Percentiles rank a stretch among this genome's conserved stretches.
These are phyloP conservation scores for Willisornis vidua DNA, from an alignment of 2,113 vertebrate species.

Conservation along the genomic window DNA sequence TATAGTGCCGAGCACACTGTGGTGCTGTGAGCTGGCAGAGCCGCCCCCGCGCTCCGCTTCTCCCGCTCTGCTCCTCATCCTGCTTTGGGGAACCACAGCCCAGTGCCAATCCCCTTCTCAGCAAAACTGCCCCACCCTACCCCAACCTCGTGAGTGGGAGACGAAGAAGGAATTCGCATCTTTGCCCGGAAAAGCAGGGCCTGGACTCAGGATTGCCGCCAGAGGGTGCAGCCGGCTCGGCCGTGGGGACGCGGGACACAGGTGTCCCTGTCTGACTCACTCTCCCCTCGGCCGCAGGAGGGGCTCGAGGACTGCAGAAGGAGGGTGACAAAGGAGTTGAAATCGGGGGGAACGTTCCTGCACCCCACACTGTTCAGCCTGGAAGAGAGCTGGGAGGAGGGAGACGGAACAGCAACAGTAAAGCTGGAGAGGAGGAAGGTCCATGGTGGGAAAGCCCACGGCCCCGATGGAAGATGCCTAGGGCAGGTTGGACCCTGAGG, in stretches of 20 bases:
- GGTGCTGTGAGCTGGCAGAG: background rate
- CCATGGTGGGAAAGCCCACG: background rate
- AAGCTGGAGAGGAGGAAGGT: background rate
- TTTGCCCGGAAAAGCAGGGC: background rate
- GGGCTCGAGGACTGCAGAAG: background rate
- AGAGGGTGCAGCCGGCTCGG: slow-evolving; percentile 43
- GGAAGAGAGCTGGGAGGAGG: background rate
- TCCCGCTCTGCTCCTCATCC: background rate
- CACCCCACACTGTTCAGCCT: background rate
- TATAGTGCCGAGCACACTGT: background rate
- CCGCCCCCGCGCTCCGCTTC: background rate
- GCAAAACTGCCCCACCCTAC: background rate
- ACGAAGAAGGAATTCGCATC: rapidly evolving
- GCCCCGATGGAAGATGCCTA: background rate
- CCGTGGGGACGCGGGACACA: rapidly evolving
- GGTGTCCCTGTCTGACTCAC: background rate
- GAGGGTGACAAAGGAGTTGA: background rate
- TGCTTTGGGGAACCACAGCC: background rate
- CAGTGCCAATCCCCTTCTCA: background rate
- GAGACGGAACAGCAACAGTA: background rate
- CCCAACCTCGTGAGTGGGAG: rapidly evolving
- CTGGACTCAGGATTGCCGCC: background rate
- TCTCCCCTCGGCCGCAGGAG: background rate
- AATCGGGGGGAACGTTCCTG: background rate
- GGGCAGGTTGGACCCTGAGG: background rate